phyloP scores from a whole-genome alignment of 2,113 vertebrate genomes.

The Sporophila hypoxantha region DNA sequence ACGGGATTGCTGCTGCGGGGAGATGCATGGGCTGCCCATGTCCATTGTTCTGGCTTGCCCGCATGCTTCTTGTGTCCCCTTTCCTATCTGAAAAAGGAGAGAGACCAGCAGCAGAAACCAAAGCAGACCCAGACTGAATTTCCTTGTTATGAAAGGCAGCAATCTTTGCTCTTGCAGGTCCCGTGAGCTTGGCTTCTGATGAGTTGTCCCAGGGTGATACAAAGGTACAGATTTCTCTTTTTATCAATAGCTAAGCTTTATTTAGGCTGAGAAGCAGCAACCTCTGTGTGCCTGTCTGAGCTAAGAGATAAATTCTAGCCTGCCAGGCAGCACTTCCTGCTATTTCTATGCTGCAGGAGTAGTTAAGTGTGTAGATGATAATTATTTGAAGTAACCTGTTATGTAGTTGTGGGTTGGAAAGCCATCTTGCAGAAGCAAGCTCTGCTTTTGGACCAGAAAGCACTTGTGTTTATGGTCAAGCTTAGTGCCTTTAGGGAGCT shows the following conservation, averaged over 20 bases:
- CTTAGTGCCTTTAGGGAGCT: neutral
- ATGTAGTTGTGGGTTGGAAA: neutral
- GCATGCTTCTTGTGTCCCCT: neutral
- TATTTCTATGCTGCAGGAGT: neutral
- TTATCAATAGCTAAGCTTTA: neutral
- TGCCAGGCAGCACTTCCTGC: neutral
- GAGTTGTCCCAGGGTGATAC: neutral
- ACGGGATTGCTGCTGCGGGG: neutral
- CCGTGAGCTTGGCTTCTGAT: neutral
- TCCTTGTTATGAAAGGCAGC: neutral
- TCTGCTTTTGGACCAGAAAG: neutral
- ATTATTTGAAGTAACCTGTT: neutral
- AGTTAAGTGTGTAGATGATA: neutral
- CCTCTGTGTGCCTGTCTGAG: neutral
- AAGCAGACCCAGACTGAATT: neutral
- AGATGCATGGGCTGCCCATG: neutral
- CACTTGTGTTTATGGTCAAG: neutral
- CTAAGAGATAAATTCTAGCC: neutral
- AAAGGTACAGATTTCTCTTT: constrained; percentile 56
- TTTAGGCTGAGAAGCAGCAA: neutral
- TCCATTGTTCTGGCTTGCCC: neutral
- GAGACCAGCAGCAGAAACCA: neutral
- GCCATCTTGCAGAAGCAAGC: neutral
- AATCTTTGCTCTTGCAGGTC: constrained; percentile 40
- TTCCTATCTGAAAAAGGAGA: neutral